phyloP scores from a whole-genome alignment of 2,888 invertebrate species.

The Notodonta dromedarius region DNA sequence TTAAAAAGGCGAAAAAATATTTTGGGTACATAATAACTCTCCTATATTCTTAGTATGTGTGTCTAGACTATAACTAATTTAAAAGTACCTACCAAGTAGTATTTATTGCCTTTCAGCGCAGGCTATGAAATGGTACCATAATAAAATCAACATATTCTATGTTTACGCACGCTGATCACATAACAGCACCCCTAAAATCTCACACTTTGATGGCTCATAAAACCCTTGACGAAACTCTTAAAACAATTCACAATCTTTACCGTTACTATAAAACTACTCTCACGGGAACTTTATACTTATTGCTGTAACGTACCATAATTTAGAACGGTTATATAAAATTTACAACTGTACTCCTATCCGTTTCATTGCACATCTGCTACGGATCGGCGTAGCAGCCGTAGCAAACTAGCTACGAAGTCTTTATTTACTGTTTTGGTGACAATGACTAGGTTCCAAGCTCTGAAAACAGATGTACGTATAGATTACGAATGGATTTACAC shows the following conservation, averaged over 20 bases:
- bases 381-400: constrained; percentile 14
- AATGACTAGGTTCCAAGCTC: background rate
- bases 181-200: background rate
- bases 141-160: no score
- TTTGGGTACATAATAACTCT: no score
- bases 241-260: constrained; percentile 35
- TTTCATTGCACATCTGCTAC: constrained; percentile 15
- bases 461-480: constrained; percentile 9
- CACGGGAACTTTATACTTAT: constrained; percentile 46
- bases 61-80: no score
- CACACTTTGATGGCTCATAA: constrained; percentile 1
- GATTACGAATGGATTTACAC: constrained; percentile 17
- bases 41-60: no score
- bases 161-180: background rate
- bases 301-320: constrained; percentile 42
- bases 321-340: constrained; percentile 43
- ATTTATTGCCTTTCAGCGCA: no score
- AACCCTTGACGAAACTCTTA: constrained; percentile 13
- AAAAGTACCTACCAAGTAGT: no score
- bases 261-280: constrained; percentile 34
- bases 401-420: constrained; percentile 17
- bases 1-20: no score
- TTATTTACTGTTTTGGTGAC: background rate
- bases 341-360: constrained; percentile 29
- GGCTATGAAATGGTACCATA: no score